These are phyloP conservation scores for Nycteola revayana DNA, from an alignment of 2,888 invertebrate species.

Conservation along the genomic window DNA sequence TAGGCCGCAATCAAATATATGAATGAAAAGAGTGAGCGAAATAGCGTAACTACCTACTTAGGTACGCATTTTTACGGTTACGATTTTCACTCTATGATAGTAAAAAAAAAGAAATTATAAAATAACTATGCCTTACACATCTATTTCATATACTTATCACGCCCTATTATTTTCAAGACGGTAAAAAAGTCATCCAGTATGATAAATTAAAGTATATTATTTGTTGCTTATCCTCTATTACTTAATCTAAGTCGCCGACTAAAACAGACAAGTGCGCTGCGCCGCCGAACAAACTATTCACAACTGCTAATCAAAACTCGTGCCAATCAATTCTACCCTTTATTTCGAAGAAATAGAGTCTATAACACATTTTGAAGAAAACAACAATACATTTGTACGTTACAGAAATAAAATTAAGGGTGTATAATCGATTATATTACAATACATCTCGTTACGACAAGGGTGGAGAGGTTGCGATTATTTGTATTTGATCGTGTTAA, in stretches of 20 bases:
- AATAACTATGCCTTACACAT: too few species aligned
- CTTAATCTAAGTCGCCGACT: conserved; percentile 37
- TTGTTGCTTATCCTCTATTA: conserved; percentile 24
- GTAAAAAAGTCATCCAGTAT: too few species aligned
- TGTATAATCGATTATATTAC: conserved; percentile 69
- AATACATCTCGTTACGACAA: conserved; percentile 60
- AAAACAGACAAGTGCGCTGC: conserved; percentile 56
- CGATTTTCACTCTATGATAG: too few species aligned
- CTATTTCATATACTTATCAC: too few species aligned
- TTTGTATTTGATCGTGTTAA: conserved; percentile 43
- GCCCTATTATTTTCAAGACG: too few species aligned
- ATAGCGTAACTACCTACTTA: too few species aligned
- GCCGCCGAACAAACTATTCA: conserved; percentile 33
- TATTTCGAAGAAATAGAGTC: conserved; percentile 14
- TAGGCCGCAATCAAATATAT: too few species aligned
- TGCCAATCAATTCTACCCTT: conserved; percentile 19
- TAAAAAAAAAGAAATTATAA: too few species aligned
- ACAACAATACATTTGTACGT: conserved; percentile 9
- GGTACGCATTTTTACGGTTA: too few species aligned
- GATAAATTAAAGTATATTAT: too few species aligned
- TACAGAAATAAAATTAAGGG: conserved; percentile 56
- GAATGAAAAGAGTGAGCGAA: too few species aligned
- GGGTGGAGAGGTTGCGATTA: conserved; percentile 29
- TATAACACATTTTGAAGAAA: not conserved
- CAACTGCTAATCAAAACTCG: conserved; percentile 8